Evolutionary conservation across 2,797 vertebrate genomes (phyloP), one percentile per base, ranked within the genome.

Genomic region (Poecilia gillii): DNA sequence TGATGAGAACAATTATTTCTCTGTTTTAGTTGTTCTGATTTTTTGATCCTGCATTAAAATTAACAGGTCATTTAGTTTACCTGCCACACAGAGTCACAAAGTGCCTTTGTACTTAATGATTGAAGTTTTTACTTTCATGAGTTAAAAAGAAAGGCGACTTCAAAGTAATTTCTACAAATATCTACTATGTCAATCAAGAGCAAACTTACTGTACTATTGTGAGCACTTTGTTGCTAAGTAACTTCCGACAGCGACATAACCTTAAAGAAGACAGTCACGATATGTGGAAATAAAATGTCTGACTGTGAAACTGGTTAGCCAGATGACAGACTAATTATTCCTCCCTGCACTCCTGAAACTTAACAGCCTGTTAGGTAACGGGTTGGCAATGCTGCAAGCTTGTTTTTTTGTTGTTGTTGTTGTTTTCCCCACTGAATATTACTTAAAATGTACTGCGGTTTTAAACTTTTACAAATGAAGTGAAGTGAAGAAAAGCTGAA

Each of bases 101-200:
- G 23, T 41, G 20, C 28, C 41, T 70, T 76, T 25, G 68, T 73
- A 25, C 79, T 62, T 59, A 78, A 73, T 59, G 55, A 28, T 59
- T 46, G 6, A 33, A 46, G 31, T 51, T 80, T 62, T 46, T 18
- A 28, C 39, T 55, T n/a, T 28, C 2, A 55, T 85, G 66, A 76
- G 55, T 39, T 76, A 12, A 82, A 1, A 2, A 79, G 33, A 72
- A 77, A 78, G 76, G 31, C 36, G 68, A 41, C 53, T 80, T 79
- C 73, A 59, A 51, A 77, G 11, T 77, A 66, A 77, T 71, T 78
- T 68, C 62, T 33, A 39, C n/a, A 25, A 55, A 6, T 70, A 51
- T 70, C 73, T 55, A 39, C 28, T 18, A 66, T 74, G 46, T 83
- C 78, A 83, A 49, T 90, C 79, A 80, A 81, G 83, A 72, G 31